Evolutionary conservation across 2,113 vertebrate genomes (phyloP).

Genomic region (Crotalus horridus): DNA sequence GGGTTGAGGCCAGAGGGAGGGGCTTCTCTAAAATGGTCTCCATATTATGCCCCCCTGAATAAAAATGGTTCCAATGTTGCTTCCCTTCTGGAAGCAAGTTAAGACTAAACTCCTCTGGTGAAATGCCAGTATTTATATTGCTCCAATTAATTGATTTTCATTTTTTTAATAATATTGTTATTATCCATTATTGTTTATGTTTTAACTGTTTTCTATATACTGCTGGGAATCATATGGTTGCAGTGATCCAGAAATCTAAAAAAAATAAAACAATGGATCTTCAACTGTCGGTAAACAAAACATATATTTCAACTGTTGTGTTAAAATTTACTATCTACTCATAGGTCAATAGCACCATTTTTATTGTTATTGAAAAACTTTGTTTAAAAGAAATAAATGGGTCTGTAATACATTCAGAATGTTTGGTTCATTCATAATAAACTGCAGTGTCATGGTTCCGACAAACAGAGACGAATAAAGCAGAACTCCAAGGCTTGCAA

Average conservation of each 20-base stretch:
- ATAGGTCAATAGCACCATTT: not conserved
- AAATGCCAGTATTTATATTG: not conserved
- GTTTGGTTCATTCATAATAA: not conserved
- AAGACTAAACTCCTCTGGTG: not conserved
- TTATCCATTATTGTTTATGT: not conserved
- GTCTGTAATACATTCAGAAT: not conserved
- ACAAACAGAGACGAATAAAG: no score
- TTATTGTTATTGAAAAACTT: not conserved
- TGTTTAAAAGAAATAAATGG: not conserved
- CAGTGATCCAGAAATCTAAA: not conserved
- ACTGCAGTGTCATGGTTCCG: not conserved
- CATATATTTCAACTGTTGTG: not conserved
- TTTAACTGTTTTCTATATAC: not conserved
- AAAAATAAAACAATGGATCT: not conserved
- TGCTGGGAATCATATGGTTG: not conserved
- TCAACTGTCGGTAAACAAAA: not conserved
- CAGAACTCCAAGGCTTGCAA: no score
- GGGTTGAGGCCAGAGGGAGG: not conserved
- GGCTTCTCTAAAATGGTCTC: not conserved
- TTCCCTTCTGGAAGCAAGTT: not conserved
- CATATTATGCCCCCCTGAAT: not conserved
- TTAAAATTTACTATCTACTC: not conserved
- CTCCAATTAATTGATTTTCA: not conserved
- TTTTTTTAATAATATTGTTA: not conserved
- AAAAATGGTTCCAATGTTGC: not conserved